These are phyloP conservation scores for Galeopterus variegatus DNA, from an alignment of 2,113 vertebrate genomes.

Conservation along the genomic window DNA sequence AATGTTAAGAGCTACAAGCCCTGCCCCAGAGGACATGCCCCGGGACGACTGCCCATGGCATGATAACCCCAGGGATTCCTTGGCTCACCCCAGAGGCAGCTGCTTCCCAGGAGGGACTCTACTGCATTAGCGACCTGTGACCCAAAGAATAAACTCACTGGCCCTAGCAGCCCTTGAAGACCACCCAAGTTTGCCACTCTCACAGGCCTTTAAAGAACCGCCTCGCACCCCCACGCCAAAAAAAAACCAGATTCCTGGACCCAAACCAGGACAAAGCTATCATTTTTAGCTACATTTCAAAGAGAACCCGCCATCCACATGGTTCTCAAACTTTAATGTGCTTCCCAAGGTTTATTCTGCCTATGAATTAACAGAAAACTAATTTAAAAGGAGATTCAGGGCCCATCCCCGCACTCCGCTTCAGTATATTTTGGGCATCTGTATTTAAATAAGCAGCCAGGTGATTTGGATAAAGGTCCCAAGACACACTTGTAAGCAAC, in stretches of 20 bases:
- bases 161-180: not conserved
- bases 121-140: not conserved
- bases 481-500: not conserved
- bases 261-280: not conserved
- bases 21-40: not conserved
- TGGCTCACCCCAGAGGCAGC: not conserved
- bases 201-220: not conserved
- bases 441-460: slow-evolving; percentile 49
- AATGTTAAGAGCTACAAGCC: not conserved
- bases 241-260: not conserved
- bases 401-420: not conserved
- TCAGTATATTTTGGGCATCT: not conserved
- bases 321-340: not conserved
- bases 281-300: not conserved
- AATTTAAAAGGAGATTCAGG: not conserved
- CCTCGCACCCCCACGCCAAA: no score
- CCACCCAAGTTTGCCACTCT: not conserved
- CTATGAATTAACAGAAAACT: not conserved
- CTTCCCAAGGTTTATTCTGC: not conserved
- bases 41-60: not conserved
- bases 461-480: not conserved
- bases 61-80: not conserved
- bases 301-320: not conserved
- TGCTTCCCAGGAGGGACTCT: not conserved
- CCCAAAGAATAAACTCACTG: not conserved